Evolutionary conservation across 1,140 invertebrate genomes (phyloP).

Genomic region (Calephelis virginiensis): DNA sequence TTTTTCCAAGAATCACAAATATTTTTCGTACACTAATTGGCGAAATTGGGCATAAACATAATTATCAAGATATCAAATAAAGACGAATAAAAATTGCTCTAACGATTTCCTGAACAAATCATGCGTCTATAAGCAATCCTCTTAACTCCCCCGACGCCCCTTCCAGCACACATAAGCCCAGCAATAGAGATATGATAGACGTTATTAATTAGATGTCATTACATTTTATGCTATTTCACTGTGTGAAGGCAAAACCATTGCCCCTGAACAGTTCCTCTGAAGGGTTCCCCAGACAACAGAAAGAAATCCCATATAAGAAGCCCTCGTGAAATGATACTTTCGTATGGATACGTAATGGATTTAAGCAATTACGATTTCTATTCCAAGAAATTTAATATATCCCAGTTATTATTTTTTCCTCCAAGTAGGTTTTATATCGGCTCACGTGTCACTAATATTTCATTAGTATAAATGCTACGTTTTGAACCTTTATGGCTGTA

Average conservation of each 20-base stretch:
- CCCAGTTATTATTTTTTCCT: too few relatives aligned
- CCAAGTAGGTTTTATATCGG: too few relatives aligned
- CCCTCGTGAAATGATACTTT: constrained; percentile 18
- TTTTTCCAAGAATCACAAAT: background rate
- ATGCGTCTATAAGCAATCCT: constrained; percentile 70
- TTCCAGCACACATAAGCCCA: constrained; percentile 52
- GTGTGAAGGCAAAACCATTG: constrained; percentile 60
- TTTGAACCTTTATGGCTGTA: too few relatives aligned
- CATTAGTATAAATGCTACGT: background rate
- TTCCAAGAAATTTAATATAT: too few relatives aligned
- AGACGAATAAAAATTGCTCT: constrained; percentile 57
- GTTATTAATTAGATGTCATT: constrained; percentile 77
- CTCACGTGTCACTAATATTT: background rate
- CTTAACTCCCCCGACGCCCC: constrained; percentile 57
- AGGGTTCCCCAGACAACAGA: constrained; percentile 14
- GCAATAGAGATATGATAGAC: constrained; percentile 76
- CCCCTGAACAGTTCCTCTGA: constrained; percentile 40
- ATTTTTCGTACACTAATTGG: background rate
- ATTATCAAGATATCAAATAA: constrained; percentile 30
- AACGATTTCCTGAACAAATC: constrained; percentile 66
- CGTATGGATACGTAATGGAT: background rate
- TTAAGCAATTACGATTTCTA: too few relatives aligned
- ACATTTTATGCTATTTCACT: constrained; percentile 74
- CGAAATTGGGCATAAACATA: constrained; percentile 1
- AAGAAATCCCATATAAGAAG: background rate